Evolutionary conservation across 2,888 invertebrate species (phyloP).

Genomic region (Criorhina ranunculi): DNA sequence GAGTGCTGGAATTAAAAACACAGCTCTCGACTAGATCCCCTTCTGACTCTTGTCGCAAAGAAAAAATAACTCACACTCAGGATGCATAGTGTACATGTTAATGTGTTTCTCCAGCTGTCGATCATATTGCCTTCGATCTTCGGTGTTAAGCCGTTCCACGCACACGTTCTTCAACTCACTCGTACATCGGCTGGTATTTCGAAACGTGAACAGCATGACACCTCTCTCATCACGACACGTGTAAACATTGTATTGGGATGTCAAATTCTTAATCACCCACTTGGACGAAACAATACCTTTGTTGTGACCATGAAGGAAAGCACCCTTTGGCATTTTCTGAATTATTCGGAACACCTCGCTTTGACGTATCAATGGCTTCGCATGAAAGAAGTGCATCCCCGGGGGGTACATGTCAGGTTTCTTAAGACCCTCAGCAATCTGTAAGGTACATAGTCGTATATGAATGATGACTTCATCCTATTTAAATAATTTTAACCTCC

Average conservation of each 20-base stretch:
- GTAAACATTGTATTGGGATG: constrained; percentile 84
- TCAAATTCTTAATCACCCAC: constrained; percentile 86
- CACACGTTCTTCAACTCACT: constrained; percentile 83
- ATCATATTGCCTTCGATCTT: constrained; percentile 85
- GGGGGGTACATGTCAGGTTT: constrained; percentile 85
- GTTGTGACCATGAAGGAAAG: constrained; percentile 86
- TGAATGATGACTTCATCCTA: constrained; percentile 11
- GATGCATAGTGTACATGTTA: constrained; percentile 86
- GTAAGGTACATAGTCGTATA: constrained; percentile 27
- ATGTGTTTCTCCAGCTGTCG: constrained; percentile 86
- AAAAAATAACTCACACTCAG: constrained; percentile 82
- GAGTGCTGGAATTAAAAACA: constrained; percentile 79
- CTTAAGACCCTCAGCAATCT: constrained; percentile 81
- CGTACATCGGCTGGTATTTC: constrained; percentile 80
- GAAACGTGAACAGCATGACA: constrained; percentile 83
- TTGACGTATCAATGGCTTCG: constrained; percentile 85
- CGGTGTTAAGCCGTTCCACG: constrained; percentile 85
- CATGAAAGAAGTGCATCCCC: constrained; percentile 86
- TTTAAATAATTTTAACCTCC: constrained; percentile 78
- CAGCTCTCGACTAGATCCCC: background rate
- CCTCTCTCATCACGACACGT: constrained; percentile 82
- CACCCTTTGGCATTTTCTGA: constrained; percentile 87
- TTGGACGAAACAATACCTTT: constrained; percentile 86
- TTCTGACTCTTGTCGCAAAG: background rate
- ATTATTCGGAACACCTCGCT: constrained; percentile 87